Evolutionary conservation across 2,888 invertebrate species (phyloP).

Genomic region (Mimas tiliae): DNA sequence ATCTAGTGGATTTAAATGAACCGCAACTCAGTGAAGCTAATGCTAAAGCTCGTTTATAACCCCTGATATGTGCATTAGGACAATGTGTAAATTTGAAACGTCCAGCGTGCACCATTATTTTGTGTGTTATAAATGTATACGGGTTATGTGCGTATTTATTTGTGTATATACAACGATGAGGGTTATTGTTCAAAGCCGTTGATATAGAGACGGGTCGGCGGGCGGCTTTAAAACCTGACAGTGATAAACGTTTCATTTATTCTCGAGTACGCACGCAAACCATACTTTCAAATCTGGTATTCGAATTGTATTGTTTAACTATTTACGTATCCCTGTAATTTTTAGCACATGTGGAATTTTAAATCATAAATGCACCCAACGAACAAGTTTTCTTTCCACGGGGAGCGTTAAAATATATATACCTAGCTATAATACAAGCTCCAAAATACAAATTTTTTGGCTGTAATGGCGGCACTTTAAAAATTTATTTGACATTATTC

Average conservation of each 20-base stretch:
- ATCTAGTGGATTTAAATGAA: background rate
- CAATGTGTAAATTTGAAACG: background rate
- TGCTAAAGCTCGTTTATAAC: background rate
- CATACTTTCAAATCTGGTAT: conserved; percentile 59
- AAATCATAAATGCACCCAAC: background rate
- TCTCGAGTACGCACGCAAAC: conserved; percentile 59
- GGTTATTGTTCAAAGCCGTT: conserved; percentile 46
- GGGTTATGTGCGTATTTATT: conserved; percentile 9
- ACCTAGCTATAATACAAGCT: no score
- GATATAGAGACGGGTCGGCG: conserved; percentile 57
- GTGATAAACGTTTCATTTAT: conserved; percentile 80
- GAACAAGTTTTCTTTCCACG: no score
- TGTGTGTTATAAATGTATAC: conserved; percentile 6
- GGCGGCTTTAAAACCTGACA: conserved; percentile 66
- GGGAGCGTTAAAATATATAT: no score
- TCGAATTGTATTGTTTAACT: conserved; percentile 65
- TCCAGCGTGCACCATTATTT: conserved; percentile 2
- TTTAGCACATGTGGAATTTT: background rate
- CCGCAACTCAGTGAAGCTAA: background rate
- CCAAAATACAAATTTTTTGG: no score
- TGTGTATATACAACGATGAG: conserved; percentile 33
- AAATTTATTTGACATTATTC: no score
- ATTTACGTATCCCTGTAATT: conserved; percentile 36
- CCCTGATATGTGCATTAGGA: background rate
- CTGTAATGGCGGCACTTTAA: no score